phyloP scores from a whole-genome alignment of 2,888 invertebrate species.

The Eumacrocentrus americanus region DNA sequence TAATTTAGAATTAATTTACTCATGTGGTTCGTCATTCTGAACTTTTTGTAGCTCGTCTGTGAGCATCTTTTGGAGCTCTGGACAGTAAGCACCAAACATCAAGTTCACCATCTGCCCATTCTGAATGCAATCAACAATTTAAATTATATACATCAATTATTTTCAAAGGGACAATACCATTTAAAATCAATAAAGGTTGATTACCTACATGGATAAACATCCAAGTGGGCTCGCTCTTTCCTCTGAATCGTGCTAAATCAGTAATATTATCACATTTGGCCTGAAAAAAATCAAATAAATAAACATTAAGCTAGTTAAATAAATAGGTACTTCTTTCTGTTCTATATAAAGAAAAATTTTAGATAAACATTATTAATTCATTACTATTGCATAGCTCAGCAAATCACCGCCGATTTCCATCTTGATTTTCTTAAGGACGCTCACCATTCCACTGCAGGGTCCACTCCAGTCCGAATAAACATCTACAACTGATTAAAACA shows the following conservation, averaged over 20 bases:
- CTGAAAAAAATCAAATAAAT: slow-evolving; percentile 35
- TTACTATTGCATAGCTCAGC: slow-evolving; percentile 81
- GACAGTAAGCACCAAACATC: slow-evolving; percentile 87
- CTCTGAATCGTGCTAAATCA: slow-evolving; percentile 77
- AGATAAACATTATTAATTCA: slow-evolving; percentile 36
- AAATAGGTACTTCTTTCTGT: too few species aligned
- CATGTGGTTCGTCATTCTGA: slow-evolving; percentile 49
- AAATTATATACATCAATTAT: neutral
- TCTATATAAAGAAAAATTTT: neutral
- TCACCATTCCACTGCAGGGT: slow-evolving; percentile 86
- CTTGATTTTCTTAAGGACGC: slow-evolving; percentile 85
- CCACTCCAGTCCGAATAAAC: slow-evolving; percentile 96
- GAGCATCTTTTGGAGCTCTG: slow-evolving; percentile 74
- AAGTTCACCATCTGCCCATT: slow-evolving; percentile 78
- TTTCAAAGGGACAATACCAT: neutral
- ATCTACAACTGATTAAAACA: slow-evolving; percentile 74
- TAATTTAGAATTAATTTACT: slow-evolving; percentile 40
- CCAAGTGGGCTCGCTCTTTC: slow-evolving; percentile 91
- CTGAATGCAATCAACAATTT: slow-evolving; percentile 60
- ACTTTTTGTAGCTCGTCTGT: slow-evolving; percentile 66
- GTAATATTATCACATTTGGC: slow-evolving; percentile 72
- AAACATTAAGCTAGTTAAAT: neutral
- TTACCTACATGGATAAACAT: slow-evolving; percentile 70
- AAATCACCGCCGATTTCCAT: slow-evolving; percentile 87
- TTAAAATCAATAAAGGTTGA: neutral